Evolutionary conservation across 2,797 vertebrate species (phyloP).

Genomic region (Chaenodraco wilsoni): DNA sequence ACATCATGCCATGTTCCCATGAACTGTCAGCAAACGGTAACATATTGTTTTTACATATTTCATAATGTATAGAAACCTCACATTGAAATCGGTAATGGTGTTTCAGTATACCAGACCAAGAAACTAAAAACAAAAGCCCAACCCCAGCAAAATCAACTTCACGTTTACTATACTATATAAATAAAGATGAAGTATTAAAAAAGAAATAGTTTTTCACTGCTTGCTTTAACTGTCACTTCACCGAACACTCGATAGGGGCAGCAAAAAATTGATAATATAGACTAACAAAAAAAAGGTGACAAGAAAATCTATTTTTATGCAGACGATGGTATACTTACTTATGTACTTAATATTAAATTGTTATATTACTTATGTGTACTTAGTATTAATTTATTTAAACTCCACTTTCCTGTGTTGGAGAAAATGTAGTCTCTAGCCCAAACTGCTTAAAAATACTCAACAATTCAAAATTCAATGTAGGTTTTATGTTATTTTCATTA

Average conservation of each 20-base stretch:
- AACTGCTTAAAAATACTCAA: background rate
- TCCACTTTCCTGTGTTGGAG: background rate
- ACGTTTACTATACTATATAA: too few species aligned
- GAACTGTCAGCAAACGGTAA: constrained; percentile 77
- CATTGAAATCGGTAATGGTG: background rate
- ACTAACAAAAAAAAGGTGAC: background rate
- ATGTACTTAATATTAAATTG: too few species aligned
- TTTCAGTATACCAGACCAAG: background rate
- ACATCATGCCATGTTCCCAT: constrained; percentile 91
- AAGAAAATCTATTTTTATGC: background rate
- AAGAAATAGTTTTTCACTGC: background rate
- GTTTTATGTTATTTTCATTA: background rate
- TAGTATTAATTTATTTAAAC: background rate
- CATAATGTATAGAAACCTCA: background rate
- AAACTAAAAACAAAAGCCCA: background rate
- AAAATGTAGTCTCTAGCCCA: background rate
- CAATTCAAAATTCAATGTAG: background rate
- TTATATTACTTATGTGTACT: background rate
- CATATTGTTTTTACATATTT: background rate
- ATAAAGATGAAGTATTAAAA: background rate
- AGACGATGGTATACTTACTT: background rate
- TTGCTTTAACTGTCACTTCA: background rate
- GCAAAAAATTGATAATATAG: background rate
- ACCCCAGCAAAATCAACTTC: background rate
- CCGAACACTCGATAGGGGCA: background rate